A percentile compares a stretch with the other conserved stretches of the same genome.
These are phyloP conservation scores for Alviniconcha marisindica DNA, from an alignment of 1,140 invertebrate species.

Conservation along the genomic window DNA sequence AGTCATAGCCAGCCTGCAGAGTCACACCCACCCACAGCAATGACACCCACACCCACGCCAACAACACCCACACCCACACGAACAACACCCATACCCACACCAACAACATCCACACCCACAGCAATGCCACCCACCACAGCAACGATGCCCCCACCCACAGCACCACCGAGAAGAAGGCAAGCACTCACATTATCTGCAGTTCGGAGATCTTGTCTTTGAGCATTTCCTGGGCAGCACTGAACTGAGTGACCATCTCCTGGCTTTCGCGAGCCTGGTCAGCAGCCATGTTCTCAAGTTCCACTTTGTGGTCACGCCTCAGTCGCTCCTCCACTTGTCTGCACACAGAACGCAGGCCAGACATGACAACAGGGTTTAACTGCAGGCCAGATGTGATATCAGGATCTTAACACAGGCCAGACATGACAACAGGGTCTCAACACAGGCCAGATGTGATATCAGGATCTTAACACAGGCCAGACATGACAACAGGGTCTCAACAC, in stretches of 20 bases:
- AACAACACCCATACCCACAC: too few relatives aligned
- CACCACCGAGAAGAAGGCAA: background rate
- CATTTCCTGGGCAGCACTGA: constrained; percentile 73
- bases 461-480: too few relatives aligned
- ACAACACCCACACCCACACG: too few relatives aligned
- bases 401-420: too few relatives aligned
- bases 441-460: too few relatives aligned
- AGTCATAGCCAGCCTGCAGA: too few relatives aligned
- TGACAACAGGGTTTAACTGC: background rate
- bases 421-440: too few relatives aligned
- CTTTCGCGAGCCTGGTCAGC: constrained; percentile 67
- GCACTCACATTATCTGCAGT: constrained; percentile 69
- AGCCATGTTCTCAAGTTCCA: constrained; percentile 63
- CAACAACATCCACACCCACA: too few relatives aligned
- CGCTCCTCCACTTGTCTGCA: constrained; percentile 67
- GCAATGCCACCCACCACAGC: background rate
- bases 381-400: too few relatives aligned
- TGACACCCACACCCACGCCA: too few relatives aligned
- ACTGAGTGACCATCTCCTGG: constrained; percentile 71
- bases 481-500: too few relatives aligned
- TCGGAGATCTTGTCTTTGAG: constrained; percentile 75
- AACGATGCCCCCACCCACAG: background rate
- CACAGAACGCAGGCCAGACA: constrained; percentile 6
- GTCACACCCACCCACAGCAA: too few relatives aligned
- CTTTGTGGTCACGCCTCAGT: constrained; percentile 54